phyloP scores from a whole-genome alignment of 2,888 invertebrate species.

The Rhimphoctona megacephalus region DNA sequence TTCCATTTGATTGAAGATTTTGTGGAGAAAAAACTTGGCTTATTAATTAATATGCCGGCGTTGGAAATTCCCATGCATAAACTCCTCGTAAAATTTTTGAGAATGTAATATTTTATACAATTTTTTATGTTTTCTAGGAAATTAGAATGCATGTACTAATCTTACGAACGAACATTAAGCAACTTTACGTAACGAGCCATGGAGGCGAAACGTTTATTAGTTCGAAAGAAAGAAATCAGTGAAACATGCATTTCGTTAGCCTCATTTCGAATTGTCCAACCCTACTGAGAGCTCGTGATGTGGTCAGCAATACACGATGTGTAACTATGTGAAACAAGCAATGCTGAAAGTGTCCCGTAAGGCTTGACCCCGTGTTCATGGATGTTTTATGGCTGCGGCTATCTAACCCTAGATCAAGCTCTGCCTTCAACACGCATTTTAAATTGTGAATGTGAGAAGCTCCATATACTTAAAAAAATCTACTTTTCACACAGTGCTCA shows the following conservation, averaged over 20 bases:
- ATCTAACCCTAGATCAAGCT: conserved; percentile 65
- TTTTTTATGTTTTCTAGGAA: neutral
- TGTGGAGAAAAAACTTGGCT: neutral
- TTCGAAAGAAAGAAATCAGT: conserved; percentile 13
- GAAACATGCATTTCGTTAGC: conserved; percentile 65
- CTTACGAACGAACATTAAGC: neutral
- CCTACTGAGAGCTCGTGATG: conserved; percentile 2
- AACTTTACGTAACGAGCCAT: neutral
- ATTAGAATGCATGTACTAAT: neutral
- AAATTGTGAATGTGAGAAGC: conserved; percentile 43
- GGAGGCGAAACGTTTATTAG: conserved; percentile 45
- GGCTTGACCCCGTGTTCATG: conserved; percentile 62
- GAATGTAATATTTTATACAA: neutral
- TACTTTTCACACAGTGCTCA: conserved; percentile 1
- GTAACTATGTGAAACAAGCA: conserved; percentile 67
- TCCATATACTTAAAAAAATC: neutral
- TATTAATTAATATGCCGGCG: neutral
- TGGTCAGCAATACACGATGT: conserved; percentile 49
- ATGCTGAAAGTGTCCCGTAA: conserved; percentile 51
- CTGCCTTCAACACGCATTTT: conserved; percentile 53
- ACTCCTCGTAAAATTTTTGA: neutral
- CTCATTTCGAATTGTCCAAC: conserved; percentile 53
- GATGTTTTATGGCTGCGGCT: conserved; percentile 69
- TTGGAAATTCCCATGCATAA: neutral
- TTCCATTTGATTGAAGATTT: neutral